Base-by-base conservation (phyloP, 2,888 invertebrate genomes). In the Tenthredo livida region DNA sequence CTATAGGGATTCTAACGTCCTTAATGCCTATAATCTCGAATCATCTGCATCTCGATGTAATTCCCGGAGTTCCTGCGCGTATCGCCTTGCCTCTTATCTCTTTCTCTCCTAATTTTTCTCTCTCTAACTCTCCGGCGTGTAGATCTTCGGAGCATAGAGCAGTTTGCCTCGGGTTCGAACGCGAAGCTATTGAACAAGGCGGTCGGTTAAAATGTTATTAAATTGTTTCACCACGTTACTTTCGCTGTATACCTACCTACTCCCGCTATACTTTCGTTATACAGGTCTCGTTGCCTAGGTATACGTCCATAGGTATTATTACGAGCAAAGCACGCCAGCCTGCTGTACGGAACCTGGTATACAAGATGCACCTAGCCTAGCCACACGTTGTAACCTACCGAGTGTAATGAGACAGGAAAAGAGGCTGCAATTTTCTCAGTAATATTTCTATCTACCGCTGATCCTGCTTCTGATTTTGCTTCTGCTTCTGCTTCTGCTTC, bases 21-120 rank as follows among this genome's bases (percentile, higher is more conserved):
- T 90, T 92, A 92, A 93, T 92, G 91, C 90, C 91, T 92, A 91
- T 92, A 91, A 92, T 93, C 91, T 91, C 87, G 90, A 88, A 90
- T 92, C 90, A 91, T 91, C 91, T 90, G 90, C 91, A 91, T 91
- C 89, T 87, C 86, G 85, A 80, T 61, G 78, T 78, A 78, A 78
- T 78, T 78, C 78, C 58, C 58, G 21, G 50, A 78, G 78, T 78
- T 78, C 78, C 58, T 78, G 25, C 58, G 58, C 40, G 78, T 78
- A 78, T 78, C 78, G 37, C 12, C 61, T 61, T 37, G 12, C 21
- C 58, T 82, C 72, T 61, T 61, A 40, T 61, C 84, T 54, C 82
- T 70, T 47, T 72, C 67, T 43, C 43, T 82, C 25, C 85, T 21
- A 43, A n/a, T 21, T 43, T 40, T 25, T 33, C 10, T 29, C 75